Percentiles rank a stretch among this genome's conserved stretches.
Evolutionary conservation across 2,888 invertebrate species (phyloP).

Genomic region (Nebria salina): DNA sequence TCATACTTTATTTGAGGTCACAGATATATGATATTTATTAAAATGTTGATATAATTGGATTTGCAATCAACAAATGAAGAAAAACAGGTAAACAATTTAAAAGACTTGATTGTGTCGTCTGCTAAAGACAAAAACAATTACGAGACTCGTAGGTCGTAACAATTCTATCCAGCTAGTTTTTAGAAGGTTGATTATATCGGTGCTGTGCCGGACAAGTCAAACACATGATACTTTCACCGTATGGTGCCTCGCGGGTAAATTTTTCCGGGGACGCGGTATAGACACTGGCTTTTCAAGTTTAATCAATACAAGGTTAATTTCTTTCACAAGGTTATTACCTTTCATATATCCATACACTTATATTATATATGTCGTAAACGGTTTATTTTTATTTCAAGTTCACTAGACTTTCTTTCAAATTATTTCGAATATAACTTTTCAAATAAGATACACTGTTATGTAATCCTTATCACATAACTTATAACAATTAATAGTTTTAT

Average conservation of each 20-base stretch:
- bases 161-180: conserved; percentile 5
- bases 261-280: neutral
- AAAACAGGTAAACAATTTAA: neutral
- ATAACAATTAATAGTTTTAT: too few species aligned
- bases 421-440: neutral
- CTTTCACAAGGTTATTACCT: conserved; percentile 26
- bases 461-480: too few species aligned
- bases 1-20: too few species aligned
- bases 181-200: conserved; percentile 27
- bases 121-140: neutral
- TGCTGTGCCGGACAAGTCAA: conserved; percentile 9
- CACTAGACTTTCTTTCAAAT: neutral
- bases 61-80: too few species aligned
- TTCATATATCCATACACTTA: neutral
- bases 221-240: conserved; percentile 24
- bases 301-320: conserved; percentile 24
- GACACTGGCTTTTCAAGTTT: conserved; percentile 14
- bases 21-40: too few species aligned
- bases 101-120: neutral
- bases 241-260: conserved; percentile 4
- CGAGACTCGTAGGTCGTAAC: conserved; percentile 2
- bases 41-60: too few species aligned
- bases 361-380: neutral
- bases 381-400: neutral
- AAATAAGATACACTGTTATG: too few species aligned